Percentiles rank a stretch among this genome's conserved stretches.
Evolutionary conservation across 2,797 vertebrate species (phyloP).

Genomic region (Alca torda): DNA sequence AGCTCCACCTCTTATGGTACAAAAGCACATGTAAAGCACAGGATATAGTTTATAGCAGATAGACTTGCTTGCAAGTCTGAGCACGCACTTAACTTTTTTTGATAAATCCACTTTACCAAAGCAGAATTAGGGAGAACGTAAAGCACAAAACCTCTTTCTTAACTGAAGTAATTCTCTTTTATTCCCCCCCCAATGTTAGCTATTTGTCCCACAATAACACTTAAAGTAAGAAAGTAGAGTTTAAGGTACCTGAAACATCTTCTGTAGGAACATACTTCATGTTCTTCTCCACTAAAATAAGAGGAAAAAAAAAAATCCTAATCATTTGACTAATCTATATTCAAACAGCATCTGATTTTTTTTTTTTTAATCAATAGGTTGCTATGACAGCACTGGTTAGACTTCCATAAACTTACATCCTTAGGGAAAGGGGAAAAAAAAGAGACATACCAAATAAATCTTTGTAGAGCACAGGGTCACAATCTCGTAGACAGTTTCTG

Average conservation of each 20-base stretch:
- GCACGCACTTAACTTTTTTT: not conserved
- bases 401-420: not conserved
- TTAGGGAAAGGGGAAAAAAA: not conserved
- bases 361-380: not conserved
- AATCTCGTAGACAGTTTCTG: conserved; percentile 90
- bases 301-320: not conserved
- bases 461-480: conserved; percentile 87
- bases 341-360: not conserved
- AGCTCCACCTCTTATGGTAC: not conserved
- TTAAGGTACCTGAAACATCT: conserved; percentile 77
- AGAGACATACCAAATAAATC: conserved; percentile 89
- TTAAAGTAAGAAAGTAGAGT: not conserved
- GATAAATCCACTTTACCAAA: not conserved
- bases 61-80: not conserved
- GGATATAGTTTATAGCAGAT: accelerated
- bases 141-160: not conserved
- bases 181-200: not conserved
- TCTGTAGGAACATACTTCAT: conserved; percentile 77
- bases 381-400: not conserved
- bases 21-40: not conserved
- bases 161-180: not conserved
- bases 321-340: not conserved
- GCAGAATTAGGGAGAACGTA: not conserved
- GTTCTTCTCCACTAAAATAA: conserved; percentile 77
- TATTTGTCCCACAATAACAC: not conserved